Evolutionary conservation across 2,113 vertebrate species (phyloP), one percentile per base, ranked within the genome.

Genomic region (Hippocampus abdominalis): DNA sequence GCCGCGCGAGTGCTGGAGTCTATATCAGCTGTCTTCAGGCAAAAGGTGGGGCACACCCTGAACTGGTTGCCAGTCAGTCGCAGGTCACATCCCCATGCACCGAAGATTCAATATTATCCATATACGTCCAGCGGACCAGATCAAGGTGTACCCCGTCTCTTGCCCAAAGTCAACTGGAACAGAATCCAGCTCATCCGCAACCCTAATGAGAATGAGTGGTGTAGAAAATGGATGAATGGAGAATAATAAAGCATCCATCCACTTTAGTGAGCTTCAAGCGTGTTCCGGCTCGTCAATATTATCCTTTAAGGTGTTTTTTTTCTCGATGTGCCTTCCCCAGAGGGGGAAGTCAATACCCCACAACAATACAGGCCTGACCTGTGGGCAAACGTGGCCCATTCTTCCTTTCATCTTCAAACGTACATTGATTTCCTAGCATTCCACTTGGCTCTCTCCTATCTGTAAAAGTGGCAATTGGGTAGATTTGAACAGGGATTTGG

Each of bases 351-450:
- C 87, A 79, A 88, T 88, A 88, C 75, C 69, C 78, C 73, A 79
- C 82, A 82, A 79, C 82, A 82, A 74, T 77, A 72, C 60, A 84
- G 81, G 82, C 81, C 76, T 88, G 86, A 90, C 86, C 86, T 81
- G 75, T 84, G 81, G 75, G 67, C 80, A 85, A 86, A 81, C 74
- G 77, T 69, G 79, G 68, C 74, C 65, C 66, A 56, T 62, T 83
- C 76, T 77, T 79, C 78, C 75, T 81, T 85, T 85, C 76, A 77
- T 79, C 84, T 83, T 85, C 84, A 76, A 48, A 85, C 75, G 57
- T 72, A 63, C 81, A 87, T 87, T 56, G 84, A 90, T 89, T 89
- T 90, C 76, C 76, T 32, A 40, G 66, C 77, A 72, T 81, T 66
- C 46, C 56, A 53, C 75, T 85, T 79, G 60, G n/a, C 61, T 13